Evolutionary conservation across 2,113 vertebrate species (phyloP).

Genomic region (Rhinoderma darwinii): DNA sequence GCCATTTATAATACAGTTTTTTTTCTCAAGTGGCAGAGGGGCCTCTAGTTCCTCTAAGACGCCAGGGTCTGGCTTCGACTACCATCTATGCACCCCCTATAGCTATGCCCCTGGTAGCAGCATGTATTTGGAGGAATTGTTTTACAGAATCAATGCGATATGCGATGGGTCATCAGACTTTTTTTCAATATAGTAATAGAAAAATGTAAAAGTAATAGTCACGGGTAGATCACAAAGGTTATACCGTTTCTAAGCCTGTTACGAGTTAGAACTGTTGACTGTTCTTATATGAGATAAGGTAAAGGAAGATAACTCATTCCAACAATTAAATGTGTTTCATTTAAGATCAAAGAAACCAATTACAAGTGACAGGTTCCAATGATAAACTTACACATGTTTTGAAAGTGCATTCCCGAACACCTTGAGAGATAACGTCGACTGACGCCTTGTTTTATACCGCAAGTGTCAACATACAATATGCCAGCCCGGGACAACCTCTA

Average conservation of each 20-base stretch:
- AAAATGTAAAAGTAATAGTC: background rate
- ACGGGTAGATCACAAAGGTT: background rate
- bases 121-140: too few relatives aligned
- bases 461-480: background rate
- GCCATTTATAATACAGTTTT: too few relatives aligned
- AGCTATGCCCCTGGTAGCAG: too few relatives aligned
- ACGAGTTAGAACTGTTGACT: conserved; percentile 5
- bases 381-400: background rate
- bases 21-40: too few relatives aligned
- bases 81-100: too few relatives aligned
- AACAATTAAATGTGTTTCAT: conserved; percentile 19
- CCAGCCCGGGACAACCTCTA: background rate
- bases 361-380: background rate
- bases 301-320: background rate
- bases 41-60: too few relatives aligned
- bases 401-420: background rate
- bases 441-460: background rate
- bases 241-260: background rate
- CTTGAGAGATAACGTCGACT: background rate
- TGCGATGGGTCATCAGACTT: too few relatives aligned
- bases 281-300: background rate
- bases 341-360: conserved; percentile 39
- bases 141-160: too few relatives aligned
- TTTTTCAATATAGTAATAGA: too few relatives aligned
- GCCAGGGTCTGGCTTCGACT: too few relatives aligned